Conservation (phyloP, 37 sponge, comb jelly and placozoan species). For the Tethya wilhelma region DNA sequence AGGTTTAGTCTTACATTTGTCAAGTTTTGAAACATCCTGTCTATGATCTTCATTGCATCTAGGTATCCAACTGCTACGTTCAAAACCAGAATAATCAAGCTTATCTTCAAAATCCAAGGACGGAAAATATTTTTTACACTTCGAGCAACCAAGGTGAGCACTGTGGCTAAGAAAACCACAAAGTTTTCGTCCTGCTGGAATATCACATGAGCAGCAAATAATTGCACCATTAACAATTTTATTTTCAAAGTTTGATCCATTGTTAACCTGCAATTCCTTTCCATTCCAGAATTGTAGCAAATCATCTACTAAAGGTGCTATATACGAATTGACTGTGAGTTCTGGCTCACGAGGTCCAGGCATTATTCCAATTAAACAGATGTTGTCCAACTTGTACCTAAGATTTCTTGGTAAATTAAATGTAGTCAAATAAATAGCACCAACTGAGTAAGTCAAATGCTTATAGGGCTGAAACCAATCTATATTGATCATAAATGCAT, state of each 20-base stretch:
- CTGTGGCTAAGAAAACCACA: conserved; percentile 62
- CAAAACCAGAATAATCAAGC: conserved; percentile 36
- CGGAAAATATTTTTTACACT: conserved; percentile 9
- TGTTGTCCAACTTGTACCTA: conserved; percentile 49
- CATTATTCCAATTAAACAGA: conserved; percentile 53
- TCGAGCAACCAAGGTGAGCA: conserved; percentile 36
- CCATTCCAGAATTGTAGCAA: conserved; percentile 42
- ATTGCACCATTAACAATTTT: conserved; percentile 43
- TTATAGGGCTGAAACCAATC: conserved; percentile 71
- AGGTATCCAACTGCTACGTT: conserved; percentile 20
- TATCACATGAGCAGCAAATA: conserved; percentile 46
- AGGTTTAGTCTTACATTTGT: neutral
- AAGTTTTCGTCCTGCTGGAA: conserved; percentile 58
- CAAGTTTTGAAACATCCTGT: neutral
- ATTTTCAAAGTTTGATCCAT: too few species aligned
- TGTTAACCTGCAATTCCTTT: conserved; percentile 32
- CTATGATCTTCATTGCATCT: neutral
- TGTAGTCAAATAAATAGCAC: conserved; percentile 47
- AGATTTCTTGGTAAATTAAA: conserved; percentile 54
- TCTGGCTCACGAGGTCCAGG: conserved; percentile 67
- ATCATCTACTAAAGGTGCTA: conserved; percentile 52
- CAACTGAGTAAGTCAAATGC: conserved; percentile 50
- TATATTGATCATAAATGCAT: conserved; percentile 32
- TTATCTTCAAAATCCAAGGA: neutral
- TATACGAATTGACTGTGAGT: conserved; percentile 45